Base-by-base conservation (phyloP, 2,797 vertebrate species). In the Lithobates sylvaticus region DNA sequence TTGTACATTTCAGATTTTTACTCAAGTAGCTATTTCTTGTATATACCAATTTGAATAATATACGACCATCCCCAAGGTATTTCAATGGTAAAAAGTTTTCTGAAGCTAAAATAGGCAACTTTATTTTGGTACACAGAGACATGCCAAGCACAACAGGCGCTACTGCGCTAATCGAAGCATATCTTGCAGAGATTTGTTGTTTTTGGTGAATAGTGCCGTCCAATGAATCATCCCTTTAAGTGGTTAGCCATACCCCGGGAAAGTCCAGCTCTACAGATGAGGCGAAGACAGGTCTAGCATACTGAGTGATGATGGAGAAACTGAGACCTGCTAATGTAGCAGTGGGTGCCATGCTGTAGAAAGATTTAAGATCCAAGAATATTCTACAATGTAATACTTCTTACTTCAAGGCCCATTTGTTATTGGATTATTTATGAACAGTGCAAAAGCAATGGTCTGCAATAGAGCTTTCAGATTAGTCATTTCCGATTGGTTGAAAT, bases 191-290 rank as follows among this genome's bases (percentile, higher is more conserved):
- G 78, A 69, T 71, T 80, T 80, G 78, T 80, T 80, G 78, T 67
- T 70, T 70, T 80, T 70, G 78, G 78, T 68, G 67, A 50, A 70
- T 21, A 70, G 47, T 44, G 47, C 23, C 34, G 65, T 70, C 47
- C 65, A 70, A 44, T 80, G 78, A 80, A 70, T 80, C 78, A 80
- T 80, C 69, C 67, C 78, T 80, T 70, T 80, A 80, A 80, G 78
- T 80, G 78, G 78, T 80, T 80, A 80, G 67, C 78, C 23, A 42
- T 80, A 80, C 78, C 78, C 42, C 50, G 47, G 67, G 67, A 80
- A 70, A 80, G 67, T 70, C 29, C 44, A 70, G 29, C 69, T 80
- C 69, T 80, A 39, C 69, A 70, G 67, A 54, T 6, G 44, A 80
- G 67, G 78, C 15, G 78, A 70, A 70, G 78, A 80, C 78, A 80